These are phyloP conservation scores for Polymixis lichenea DNA, from an alignment of 2,888 invertebrate species.

Conservation along the genomic window DNA sequence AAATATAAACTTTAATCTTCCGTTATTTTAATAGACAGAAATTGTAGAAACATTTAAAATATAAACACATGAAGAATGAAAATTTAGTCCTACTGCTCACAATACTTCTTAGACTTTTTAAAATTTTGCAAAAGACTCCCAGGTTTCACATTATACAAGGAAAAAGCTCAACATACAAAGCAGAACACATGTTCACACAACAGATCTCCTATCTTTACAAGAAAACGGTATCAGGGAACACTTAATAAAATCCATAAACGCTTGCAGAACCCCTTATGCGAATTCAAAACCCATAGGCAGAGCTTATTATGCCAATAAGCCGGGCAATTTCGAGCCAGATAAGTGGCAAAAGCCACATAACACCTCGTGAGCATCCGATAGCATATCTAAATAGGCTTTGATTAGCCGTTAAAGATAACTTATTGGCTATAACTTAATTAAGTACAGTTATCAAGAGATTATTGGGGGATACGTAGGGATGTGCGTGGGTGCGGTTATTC, in stretches of 20 bases:
- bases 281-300: conserved; percentile 48
- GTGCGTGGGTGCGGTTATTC: conserved; percentile 23
- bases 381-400: conserved; percentile 64
- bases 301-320: conserved; percentile 57
- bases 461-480: conserved; percentile 48
- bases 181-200: conserved; percentile 23
- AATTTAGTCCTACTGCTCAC: too few species aligned
- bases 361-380: conserved; percentile 57
- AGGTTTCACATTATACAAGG: conserved; percentile 1
- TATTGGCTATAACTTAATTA: conserved; percentile 64
- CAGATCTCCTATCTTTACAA: conserved; percentile 35
- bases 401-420: conserved; percentile 66
- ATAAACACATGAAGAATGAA: too few species aligned
- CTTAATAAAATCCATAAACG: conserved; percentile 55
- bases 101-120: too few species aligned
- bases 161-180: conserved; percentile 18
- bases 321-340: conserved; percentile 52
- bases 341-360: conserved; percentile 53
- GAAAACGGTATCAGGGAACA: conserved; percentile 35
- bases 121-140: neutral
- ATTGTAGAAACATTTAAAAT: too few species aligned
- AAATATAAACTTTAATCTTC: neutral
- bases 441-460: conserved; percentile 60
- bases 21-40: too few species aligned
- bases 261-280: conserved; percentile 39